Evolutionary conservation across 2,113 vertebrate genomes (phyloP).

Genomic region (Dicaeum eximium): DNA sequence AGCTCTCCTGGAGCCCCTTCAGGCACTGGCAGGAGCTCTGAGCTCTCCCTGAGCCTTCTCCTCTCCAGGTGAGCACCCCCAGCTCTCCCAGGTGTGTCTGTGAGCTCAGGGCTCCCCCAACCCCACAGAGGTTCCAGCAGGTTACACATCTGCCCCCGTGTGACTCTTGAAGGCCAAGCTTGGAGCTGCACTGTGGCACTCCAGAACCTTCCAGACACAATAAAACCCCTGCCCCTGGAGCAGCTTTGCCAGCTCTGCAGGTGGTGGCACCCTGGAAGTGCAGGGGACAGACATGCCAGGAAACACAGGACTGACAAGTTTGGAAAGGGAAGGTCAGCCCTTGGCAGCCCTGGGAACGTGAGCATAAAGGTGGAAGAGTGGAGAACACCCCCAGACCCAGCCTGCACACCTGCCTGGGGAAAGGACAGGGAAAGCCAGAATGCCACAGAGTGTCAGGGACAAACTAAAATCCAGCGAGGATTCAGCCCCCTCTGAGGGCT

Average conservation of each 20-base stretch:
- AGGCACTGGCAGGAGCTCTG: background rate
- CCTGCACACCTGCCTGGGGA: background rate
- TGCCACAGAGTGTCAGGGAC: accelerated
- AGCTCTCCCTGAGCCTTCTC: background rate
- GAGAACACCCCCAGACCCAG: background rate
- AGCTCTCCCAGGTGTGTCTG: background rate
- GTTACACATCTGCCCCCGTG: accelerated
- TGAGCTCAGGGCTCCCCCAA: background rate
- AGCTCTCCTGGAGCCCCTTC: background rate
- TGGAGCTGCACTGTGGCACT: background rate
- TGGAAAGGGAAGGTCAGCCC: background rate
- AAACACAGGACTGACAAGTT: background rate
- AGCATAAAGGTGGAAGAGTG: too few species aligned
- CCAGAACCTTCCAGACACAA: background rate
- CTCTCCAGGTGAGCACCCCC: background rate
- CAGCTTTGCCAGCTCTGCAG: background rate
- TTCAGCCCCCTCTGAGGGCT: background rate
- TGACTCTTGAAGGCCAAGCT: background rate
- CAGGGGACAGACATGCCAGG: background rate
- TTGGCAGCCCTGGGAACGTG: accelerated
- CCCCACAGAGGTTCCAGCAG: background rate
- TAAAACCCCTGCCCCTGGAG: background rate
- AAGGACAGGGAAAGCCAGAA: background rate
- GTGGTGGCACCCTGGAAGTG: background rate
- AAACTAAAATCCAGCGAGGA: background rate